Conservation (phyloP, 1,140 invertebrate genomes). For the Steinernema khuongi region DNA sequence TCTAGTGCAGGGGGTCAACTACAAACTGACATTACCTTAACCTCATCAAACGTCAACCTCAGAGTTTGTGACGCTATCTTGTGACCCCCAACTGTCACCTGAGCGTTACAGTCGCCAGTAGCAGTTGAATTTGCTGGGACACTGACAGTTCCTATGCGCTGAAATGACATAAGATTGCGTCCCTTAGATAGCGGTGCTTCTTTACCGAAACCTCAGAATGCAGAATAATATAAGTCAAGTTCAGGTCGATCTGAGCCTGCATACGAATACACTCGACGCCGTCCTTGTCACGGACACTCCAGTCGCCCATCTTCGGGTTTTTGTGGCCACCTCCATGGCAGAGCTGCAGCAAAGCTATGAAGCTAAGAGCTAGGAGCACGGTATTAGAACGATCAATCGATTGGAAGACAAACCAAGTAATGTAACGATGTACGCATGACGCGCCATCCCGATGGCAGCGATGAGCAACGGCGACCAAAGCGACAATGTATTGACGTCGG, state of each 20-base stretch:
- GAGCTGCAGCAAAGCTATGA: neutral
- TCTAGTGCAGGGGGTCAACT: too few species aligned
- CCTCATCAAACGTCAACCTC: neutral
- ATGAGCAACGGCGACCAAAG: neutral
- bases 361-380: neutral
- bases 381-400: neutral
- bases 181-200: neutral
- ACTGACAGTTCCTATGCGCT: neutral
- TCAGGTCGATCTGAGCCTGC: neutral
- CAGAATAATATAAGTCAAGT: neutral
- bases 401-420: neutral
- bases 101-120: neutral
- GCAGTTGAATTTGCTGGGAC: neutral
- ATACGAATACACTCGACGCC: neutral
- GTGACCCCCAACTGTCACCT: neutral
- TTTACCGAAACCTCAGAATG: neutral
- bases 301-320: neutral
- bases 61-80: neutral
- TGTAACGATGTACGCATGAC: neutral
- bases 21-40: neutral
- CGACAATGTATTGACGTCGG: neutral
- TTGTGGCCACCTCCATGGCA: neutral
- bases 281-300: neutral
- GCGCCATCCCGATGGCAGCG: neutral
- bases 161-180: neutral